These are phyloP conservation scores for Drosophila malerkotliana DNA, from an alignment of 1,140 invertebrate species.

Conservation along the genomic window DNA sequence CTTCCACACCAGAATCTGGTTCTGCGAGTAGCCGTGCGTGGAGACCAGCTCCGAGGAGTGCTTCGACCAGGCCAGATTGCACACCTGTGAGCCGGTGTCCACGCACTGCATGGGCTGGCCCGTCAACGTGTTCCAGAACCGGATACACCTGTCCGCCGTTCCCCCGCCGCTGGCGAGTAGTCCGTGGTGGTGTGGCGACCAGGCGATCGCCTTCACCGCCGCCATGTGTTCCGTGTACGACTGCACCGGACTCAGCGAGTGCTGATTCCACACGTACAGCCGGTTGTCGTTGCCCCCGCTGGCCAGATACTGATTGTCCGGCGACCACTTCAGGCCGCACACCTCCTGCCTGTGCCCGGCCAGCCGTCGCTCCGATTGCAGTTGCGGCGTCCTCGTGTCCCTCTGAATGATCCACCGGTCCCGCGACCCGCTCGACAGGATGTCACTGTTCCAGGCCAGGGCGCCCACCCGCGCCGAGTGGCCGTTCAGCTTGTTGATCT, in stretches of 20 bases:
- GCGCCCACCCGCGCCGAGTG: conserved; percentile 97
- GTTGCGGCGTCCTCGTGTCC: conserved; percentile 94
- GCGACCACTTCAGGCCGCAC: conserved; percentile 99
- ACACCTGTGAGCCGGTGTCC: conserved; percentile 99
- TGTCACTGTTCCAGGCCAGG: conserved; percentile 98
- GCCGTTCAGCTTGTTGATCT: conserved; percentile 94
- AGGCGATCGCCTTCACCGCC: conserved; percentile 99
- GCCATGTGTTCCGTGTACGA: conserved; percentile 99
- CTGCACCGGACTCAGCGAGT: conserved; percentile 94
- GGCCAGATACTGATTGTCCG: conserved; percentile 98
- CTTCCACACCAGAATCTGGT: conserved; percentile 99
- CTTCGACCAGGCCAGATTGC: conserved; percentile 99
- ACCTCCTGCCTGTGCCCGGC: conserved; percentile 98
- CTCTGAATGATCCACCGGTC: conserved; percentile 97
- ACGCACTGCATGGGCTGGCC: conserved; percentile 99
- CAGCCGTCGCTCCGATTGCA: conserved; percentile 91
- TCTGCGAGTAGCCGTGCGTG: conserved; percentile 99
- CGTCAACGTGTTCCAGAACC: conserved; percentile 99
- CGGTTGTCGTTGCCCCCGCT: conserved; percentile 99
- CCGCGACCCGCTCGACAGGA: conserved; percentile 97
- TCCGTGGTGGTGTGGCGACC: conserved; percentile 99
- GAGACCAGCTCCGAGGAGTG: conserved; percentile 99
- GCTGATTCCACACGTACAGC: conserved; percentile 98
- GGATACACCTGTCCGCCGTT: conserved; percentile 98
- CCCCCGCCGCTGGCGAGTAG: conserved; percentile 98